phyloP scores from a whole-genome alignment of 2,113 vertebrate genomes.

The Pygoscelis adeliae region DNA sequence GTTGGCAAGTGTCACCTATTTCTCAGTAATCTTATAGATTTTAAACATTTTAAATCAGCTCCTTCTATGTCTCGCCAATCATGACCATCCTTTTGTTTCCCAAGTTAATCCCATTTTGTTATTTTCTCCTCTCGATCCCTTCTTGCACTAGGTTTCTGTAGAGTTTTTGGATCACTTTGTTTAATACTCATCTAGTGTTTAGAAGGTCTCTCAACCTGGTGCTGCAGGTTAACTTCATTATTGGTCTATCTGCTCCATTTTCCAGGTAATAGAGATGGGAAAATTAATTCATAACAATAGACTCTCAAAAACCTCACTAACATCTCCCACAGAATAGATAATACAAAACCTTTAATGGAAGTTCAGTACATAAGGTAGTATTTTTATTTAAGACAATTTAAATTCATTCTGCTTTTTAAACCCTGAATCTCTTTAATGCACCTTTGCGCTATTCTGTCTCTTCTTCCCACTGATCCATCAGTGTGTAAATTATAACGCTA shows the following conservation, averaged over 20 bases:
- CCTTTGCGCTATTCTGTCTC: background rate
- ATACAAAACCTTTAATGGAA: background rate
- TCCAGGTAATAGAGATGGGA: background rate
- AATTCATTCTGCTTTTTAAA: background rate
- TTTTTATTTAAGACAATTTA: background rate
- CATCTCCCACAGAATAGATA: background rate
- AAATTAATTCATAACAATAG: background rate
- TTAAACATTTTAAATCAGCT: background rate
- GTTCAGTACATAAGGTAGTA: background rate
- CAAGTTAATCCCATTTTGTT: background rate
- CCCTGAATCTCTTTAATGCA: fast-evolving
- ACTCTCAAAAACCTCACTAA: background rate
- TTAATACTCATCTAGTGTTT: background rate
- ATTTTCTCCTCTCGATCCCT: background rate
- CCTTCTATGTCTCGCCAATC: fast-evolving
- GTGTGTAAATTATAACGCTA: background rate
- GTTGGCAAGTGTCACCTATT: background rate
- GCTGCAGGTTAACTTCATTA: background rate
- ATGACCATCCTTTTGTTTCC: background rate
- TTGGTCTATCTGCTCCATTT: background rate
- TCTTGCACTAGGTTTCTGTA: background rate
- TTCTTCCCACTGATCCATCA: background rate
- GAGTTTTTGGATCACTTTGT: background rate
- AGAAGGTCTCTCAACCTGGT: background rate
- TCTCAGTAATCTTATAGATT: background rate